Percentiles rank a stretch among this genome's conserved stretches.
Conservation (phyloP, 1,140 invertebrate genomes). For the Tenebrio molitor region DNA sequence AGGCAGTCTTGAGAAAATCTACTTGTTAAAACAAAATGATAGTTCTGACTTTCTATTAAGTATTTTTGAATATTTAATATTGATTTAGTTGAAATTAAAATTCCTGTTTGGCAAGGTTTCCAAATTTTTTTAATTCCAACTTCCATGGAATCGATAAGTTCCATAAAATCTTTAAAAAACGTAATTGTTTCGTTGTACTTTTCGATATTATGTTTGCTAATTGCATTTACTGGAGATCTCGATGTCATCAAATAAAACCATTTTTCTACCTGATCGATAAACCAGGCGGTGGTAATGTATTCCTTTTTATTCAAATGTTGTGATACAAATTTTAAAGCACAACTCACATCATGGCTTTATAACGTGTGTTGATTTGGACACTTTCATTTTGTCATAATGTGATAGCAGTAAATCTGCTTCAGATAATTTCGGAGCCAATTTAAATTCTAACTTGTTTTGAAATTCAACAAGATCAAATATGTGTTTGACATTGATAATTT, state of each 20-base stretch:
- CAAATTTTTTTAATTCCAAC: constrained; percentile 31
- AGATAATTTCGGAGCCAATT: neutral
- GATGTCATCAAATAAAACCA: constrained; percentile 31
- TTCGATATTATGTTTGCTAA: constrained; percentile 17
- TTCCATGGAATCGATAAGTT: neutral
- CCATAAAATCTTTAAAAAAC: constrained; percentile 26
- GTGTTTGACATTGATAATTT: neutral
- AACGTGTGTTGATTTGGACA: constrained; percentile 18
- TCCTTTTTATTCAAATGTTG: neutral
- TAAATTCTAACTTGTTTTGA: neutral
- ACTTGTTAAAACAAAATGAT: neutral
- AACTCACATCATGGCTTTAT: constrained; percentile 31
- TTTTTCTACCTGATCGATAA: neutral
- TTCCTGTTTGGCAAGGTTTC: constrained; percentile 39
- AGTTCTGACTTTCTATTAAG: neutral
- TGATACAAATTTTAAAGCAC: neutral
- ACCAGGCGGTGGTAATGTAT: neutral
- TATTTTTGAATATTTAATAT: constrained; percentile 25
- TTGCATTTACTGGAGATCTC: neutral
- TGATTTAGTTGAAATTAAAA: constrained; percentile 29
- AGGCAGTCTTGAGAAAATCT: no score
- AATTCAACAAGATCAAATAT: neutral
- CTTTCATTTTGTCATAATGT: neutral
- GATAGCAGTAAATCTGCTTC: neutral
- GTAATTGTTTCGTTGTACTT: neutral